Percentiles rank a stretch among this genome's conserved stretches.
Evolutionary conservation across 2,888 invertebrate species (phyloP).

Genomic region (Thysanoteuthis rhombus): DNA sequence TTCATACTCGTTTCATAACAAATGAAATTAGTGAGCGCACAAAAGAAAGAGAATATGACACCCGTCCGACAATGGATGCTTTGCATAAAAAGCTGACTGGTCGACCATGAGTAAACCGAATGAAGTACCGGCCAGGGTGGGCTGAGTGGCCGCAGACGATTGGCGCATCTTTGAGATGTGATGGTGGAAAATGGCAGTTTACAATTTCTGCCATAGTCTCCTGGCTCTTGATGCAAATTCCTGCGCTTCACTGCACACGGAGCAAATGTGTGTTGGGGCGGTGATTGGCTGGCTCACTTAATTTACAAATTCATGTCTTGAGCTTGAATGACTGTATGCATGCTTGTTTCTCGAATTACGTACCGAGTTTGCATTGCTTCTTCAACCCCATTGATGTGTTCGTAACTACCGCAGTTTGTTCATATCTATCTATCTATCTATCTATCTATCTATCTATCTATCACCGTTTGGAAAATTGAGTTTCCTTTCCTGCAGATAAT

Average conservation of each 20-base stretch:
- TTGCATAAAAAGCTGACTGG: not conserved
- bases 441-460: no score
- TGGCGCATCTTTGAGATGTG: not conserved
- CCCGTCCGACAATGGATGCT: not conserved
- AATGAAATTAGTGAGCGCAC: not conserved
- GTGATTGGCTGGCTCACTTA: not conserved
- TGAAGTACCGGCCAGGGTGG: not conserved
- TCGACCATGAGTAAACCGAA: not conserved
- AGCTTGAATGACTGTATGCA: not conserved
- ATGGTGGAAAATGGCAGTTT: not conserved
- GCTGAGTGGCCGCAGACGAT: not conserved
- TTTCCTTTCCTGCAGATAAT: no score
- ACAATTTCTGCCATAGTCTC: not conserved
- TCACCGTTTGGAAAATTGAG: no score
- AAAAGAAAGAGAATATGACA: not conserved
- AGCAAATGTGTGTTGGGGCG: not conserved
- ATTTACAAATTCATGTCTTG: not conserved
- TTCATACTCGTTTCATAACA: not conserved
- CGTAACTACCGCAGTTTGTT: no score
- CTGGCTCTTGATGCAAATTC: slow-evolving; percentile 12
- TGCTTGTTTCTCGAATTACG: not conserved
- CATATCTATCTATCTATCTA: no score
- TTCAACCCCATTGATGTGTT: not conserved
- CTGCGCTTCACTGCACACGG: not conserved
- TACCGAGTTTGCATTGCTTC: not conserved